These are phyloP conservation scores for Centroberyx gerrardi DNA, from an alignment of 2,797 vertebrate genomes.

Conservation along the genomic window DNA sequence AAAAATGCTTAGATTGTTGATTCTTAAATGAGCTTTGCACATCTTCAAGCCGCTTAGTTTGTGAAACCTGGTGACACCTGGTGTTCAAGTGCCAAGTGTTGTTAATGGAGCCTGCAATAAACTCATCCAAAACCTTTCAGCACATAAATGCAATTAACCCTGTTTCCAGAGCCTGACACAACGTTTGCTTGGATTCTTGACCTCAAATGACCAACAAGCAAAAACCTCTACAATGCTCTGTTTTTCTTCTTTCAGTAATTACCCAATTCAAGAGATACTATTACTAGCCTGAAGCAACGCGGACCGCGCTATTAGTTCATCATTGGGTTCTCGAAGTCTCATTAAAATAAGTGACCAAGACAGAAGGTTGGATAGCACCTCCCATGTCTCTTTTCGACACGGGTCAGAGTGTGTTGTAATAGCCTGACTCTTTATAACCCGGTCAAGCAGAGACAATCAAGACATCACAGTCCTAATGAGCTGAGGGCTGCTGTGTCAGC, in stretches of 20 bases:
- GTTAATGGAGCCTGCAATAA: conserved; percentile 32
- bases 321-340: conserved; percentile 5
- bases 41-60: conserved; percentile 1
- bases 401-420: conserved; percentile 43
- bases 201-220: conserved; percentile 22
- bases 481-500: conserved; percentile 30
- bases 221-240: conserved; percentile 20
- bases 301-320: neutral
- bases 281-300: neutral
- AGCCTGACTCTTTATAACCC: conserved; percentile 21
- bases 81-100: conserved; percentile 4
- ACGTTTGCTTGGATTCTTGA: conserved; percentile 34
- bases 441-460: conserved; percentile 43
- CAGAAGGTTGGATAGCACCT: neutral
- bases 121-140: conserved; percentile 44
- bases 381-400: conserved; percentile 15
- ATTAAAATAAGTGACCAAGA: conserved; percentile 12
- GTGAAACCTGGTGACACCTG: conserved; percentile 26
- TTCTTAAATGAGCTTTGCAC: conserved; percentile 41
- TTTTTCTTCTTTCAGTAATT: neutral
- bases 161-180: conserved; percentile 32
- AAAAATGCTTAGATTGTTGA: conserved; percentile 24
- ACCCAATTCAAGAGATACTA: neutral
- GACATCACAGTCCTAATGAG: conserved; percentile 52
- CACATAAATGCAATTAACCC: conserved; percentile 53